Conservation (phyloP, 2,113 vertebrate species). For the Vanacampus margaritifer region DNA sequence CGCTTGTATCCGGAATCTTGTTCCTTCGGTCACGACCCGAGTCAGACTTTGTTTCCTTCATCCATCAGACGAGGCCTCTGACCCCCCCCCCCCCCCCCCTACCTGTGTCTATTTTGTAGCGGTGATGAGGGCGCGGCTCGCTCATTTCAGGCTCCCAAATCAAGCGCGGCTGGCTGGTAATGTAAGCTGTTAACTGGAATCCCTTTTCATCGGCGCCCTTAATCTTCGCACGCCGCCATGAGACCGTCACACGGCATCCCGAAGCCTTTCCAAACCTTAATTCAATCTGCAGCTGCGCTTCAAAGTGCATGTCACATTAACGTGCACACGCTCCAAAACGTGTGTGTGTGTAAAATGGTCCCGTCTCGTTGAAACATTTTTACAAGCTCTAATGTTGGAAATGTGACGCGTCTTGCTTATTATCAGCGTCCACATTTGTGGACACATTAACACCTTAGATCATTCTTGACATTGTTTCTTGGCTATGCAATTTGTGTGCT, state of each 20-base stretch:
- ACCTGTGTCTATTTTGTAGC: conserved; percentile 39
- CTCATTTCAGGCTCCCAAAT: conserved; percentile 61
- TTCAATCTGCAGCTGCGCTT: conserved; percentile 69
- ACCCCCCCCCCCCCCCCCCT: conserved; percentile 23
- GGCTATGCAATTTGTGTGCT: not conserved
- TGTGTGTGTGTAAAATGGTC: not conserved
- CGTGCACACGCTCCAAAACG: not conserved
- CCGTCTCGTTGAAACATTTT: not conserved
- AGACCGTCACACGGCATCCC: conserved; percentile 44
- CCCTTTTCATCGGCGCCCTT: conserved; percentile 63
- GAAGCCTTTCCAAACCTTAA: conserved; percentile 67
- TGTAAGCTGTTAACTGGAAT: conserved; percentile 63
- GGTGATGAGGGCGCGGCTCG: conserved; percentile 43
- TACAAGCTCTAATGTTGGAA: not conserved
- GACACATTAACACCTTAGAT: not conserved
- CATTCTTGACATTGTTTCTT: not conserved
- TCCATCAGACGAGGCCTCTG: conserved; percentile 35
- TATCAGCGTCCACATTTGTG: not conserved
- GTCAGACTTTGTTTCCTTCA: conserved; percentile 54
- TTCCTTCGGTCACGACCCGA: no score
- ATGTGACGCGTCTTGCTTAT: not conserved
- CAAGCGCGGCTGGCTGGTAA: conserved; percentile 33
- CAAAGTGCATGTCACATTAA: conserved; percentile 56
- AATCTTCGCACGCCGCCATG: conserved; percentile 68
- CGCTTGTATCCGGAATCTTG: no score